These are phyloP conservation scores for Chelonus formosanus DNA, from an alignment of 2,888 invertebrate species.

Conservation along the genomic window DNA sequence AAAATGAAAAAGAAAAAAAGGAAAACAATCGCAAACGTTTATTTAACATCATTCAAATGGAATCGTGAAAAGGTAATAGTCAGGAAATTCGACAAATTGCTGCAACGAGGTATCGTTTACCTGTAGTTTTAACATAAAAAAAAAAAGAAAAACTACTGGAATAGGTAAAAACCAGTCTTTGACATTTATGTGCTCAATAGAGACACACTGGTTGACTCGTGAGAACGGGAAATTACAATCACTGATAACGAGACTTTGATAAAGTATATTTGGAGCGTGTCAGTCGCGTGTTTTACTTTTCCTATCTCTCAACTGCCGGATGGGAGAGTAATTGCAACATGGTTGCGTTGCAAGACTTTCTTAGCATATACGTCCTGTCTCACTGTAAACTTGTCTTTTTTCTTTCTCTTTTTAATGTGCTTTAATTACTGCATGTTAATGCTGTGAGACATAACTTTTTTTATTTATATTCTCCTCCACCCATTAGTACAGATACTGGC, in stretches of 20 bases:
- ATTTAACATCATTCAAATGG: no score
- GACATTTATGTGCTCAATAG: conserved; percentile 8
- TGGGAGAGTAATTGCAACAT: conserved; percentile 25
- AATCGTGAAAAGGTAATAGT: no score
- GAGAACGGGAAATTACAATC: conserved; percentile 22
- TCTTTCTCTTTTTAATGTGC: conserved; percentile 14
- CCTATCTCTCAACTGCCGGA: conserved; percentile 10
- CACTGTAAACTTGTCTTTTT: conserved; percentile 3
- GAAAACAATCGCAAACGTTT: no score
- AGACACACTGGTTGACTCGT: conserved; percentile 15
- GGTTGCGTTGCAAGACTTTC: conserved; percentile 15
- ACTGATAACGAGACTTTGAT: conserved; percentile 32
- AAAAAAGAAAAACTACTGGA: neutral
- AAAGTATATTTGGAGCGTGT: conserved; percentile 21
- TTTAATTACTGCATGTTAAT: conserved; percentile 32
- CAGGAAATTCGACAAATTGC: no score
- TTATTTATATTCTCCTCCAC: no score
- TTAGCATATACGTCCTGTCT: conserved; percentile 18
- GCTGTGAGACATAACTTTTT: conserved; percentile 11
- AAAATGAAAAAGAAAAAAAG: no score
- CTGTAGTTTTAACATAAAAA: neutral
- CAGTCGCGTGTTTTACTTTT: conserved; percentile 12
- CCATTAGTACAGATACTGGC: neutral
- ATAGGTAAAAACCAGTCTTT: neutral
- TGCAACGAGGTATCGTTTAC: no score